Evolutionary conservation across 2,113 vertebrate genomes (phyloP), one percentile per base, ranked within the genome.

Genomic region (Paradisaea rubra): DNA sequence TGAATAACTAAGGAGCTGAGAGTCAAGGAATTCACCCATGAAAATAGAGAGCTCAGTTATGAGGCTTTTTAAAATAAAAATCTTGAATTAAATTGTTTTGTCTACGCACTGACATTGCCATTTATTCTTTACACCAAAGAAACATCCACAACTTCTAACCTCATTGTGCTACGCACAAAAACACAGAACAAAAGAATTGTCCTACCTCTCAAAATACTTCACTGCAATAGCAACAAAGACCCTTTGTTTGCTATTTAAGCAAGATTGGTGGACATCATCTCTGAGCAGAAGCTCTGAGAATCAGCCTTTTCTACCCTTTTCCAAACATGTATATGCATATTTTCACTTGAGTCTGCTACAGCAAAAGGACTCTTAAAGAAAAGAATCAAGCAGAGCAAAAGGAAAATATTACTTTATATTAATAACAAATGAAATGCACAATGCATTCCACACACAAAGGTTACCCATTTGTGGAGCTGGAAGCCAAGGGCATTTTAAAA

Each of bases 401-500:
- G 70, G 49, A 94, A 95, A 95, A 94, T 92, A 96, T 93, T 92
- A 91, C 53, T 89, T 88, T 88, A 70, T 91, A 86, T 86, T 93
- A 94, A 89, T 93, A 95, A 93, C 86, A 93, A 94, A 91, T 72
- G 73, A 73, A 80, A 53, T 53, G 74, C 50, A 89, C 82, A 93
- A 89, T 82, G 74, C 69, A 56, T 93, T 95, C 45, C 47, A 57
- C 60, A 82, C 76, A 94, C 66, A 93, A 95, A 89, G 88, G 85
- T 64, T 80, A 68, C 53, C 88, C 89, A 80, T 83, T 91, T 93
- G 81, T 33, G n/a, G 54, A 94, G 54, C 71, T 65, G 56, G 63
- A 96, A 94, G 44, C 66, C 88, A 95, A 95, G 44, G 60, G 39
- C 87, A 86, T 88, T 96, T 95, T 88, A 95, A 96, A 96, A 95